phyloP scores from a whole-genome alignment of 2,888 invertebrate genomes.

The Oxytorus armatus region DNA sequence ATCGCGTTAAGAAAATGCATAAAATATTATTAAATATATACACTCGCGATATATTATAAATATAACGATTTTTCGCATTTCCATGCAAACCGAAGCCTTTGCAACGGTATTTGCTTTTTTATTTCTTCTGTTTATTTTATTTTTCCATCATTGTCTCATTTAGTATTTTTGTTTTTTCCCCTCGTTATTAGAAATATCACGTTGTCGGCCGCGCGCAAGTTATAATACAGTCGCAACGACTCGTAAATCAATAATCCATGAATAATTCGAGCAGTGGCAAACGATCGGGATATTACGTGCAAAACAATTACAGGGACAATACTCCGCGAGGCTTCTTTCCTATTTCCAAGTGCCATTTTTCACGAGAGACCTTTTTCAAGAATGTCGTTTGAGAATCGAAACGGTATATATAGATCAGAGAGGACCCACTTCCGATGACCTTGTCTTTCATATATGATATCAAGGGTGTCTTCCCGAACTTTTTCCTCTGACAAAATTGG shows the following conservation, averaged over 20 bases:
- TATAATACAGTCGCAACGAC: slow-evolving; percentile 40
- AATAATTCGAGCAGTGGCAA: slow-evolving; percentile 49
- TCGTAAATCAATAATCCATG: slow-evolving; percentile 54
- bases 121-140: slow-evolving; percentile 1
- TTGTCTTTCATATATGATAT: too few relatives aligned
- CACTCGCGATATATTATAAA: slow-evolving; percentile 57
- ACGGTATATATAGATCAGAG: too few relatives aligned
- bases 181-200: neutral
- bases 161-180: neutral
- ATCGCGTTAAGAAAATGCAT: slow-evolving; percentile 61
- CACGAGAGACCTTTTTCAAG: too few relatives aligned
- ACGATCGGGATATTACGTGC: too few relatives aligned
- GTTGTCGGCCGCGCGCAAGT: neutral
- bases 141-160: too few relatives aligned
- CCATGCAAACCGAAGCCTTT: slow-evolving; percentile 50
- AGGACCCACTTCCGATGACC: too few relatives aligned
- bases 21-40: slow-evolving; percentile 68
- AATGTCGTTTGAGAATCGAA: too few relatives aligned
- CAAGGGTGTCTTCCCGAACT: too few relatives aligned
- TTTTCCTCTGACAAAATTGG: too few relatives aligned
- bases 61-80: slow-evolving; percentile 56
- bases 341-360: too few relatives aligned
- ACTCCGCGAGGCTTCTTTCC: neutral
- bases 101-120: slow-evolving; percentile 27
- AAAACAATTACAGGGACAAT: slow-evolving; percentile 25